Base-by-base conservation (phyloP, 2,797 vertebrate species). In the Schizothorax lantsangensis region DNA sequence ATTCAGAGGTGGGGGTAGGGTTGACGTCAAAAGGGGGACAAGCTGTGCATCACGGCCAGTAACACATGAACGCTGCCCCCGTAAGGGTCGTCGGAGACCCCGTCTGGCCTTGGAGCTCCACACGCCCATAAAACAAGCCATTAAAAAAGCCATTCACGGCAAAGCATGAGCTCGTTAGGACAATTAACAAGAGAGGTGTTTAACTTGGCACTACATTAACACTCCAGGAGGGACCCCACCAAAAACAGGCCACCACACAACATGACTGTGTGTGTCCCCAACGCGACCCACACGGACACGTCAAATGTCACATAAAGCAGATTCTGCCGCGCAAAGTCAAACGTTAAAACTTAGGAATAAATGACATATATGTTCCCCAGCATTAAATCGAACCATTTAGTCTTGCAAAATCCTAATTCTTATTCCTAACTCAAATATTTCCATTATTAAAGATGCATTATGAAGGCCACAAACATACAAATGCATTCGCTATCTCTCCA, bases 171-270 rank as follows among this genome's bases (percentile, higher is more conserved):
- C 92, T 95, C 83, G 92, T 96, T 94, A 95, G 93, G 86, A 69
- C 85, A 92, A 93, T 95, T 95, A 95, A 92, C 91, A 90, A 91
- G 86, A 90, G 88, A 93, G 90, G 93, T 95, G 93, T 95, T 96
- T 95, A 95, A 91, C 93, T 93, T 92, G 91, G 89, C 92, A 92
- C 91, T 92, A 91, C 91, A 92, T 91, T 89, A 92, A 90, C 88
- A 88, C 90, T 26, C 84, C 89, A 84, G 89, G 90, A 90, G 88
- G 86, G 88, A 86, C 74, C 84, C 77, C 86, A 86, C 85, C 72
- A 78, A 80, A 74, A 75, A 82, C 75, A 83, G 79, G 14, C 87
- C 79, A 75, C 83, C 87, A 64, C 74, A 75, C 45, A n/a, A 9
- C 73, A 88, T 6, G 72, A 43, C 33, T 40, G 38, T 36, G 81